These are phyloP conservation scores for Lepisosteus oculatus DNA, from an alignment of 2,113 vertebrate genomes.

Conservation along the genomic window DNA sequence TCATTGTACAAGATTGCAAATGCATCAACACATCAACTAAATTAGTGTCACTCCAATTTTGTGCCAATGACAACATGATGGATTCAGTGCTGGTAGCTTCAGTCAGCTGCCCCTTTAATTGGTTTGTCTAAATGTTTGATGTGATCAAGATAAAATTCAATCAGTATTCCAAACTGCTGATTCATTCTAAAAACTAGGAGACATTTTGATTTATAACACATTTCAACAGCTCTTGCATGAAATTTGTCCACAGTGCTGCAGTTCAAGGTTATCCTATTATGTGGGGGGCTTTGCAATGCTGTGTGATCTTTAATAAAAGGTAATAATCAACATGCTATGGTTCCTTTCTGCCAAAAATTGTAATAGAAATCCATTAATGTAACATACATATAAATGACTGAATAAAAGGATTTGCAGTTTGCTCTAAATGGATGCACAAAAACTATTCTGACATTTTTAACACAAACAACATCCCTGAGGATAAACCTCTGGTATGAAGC, in stretches of 20 bases:
- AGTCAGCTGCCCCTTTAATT: slow-evolving; percentile 58
- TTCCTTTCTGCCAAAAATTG: too few relatives aligned
- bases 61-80: slow-evolving; percentile 52
- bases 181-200: slow-evolving; percentile 46
- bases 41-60: slow-evolving; percentile 46
- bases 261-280: slow-evolving; percentile 53
- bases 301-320: too few relatives aligned
- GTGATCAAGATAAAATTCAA: slow-evolving; percentile 64
- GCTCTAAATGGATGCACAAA: too few relatives aligned
- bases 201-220: slow-evolving; percentile 59
- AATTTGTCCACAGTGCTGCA: slow-evolving; percentile 39
- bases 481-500: too few relatives aligned
- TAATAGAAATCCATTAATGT: too few relatives aligned
- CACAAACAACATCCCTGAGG: too few relatives aligned
- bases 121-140: slow-evolving; percentile 70
- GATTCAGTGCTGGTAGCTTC: slow-evolving; percentile 54
- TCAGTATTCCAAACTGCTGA: slow-evolving; percentile 59
- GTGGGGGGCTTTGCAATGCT: too few relatives aligned
- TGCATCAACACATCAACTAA: slow-evolving; percentile 53
- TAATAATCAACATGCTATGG: too few relatives aligned
- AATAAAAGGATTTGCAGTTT: too few relatives aligned
- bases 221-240: slow-evolving; percentile 39
- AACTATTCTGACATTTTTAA: too few relatives aligned
- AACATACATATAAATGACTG: too few relatives aligned
- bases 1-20: slow-evolving; percentile 50